Base-by-base conservation (phyloP, 2,888 invertebrate genomes). In the Entomobrya proxima region DNA sequence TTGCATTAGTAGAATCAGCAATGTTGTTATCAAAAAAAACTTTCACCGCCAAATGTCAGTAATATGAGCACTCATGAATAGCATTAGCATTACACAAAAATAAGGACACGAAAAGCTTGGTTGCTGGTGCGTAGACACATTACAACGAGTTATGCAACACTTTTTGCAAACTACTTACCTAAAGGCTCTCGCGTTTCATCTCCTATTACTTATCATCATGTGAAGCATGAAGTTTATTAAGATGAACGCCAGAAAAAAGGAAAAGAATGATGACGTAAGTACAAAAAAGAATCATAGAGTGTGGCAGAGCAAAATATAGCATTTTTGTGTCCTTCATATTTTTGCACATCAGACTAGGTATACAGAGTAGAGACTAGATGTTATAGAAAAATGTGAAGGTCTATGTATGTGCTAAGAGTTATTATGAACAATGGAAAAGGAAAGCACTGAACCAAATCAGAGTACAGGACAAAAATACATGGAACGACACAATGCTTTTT, bases 211-310 rank as follows among this genome's bases (percentile, higher is more conserved):
- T 21, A 24, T 74, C 74, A 50, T 75, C 55, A 32, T 32, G 32
- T 52, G 58, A 58, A 76, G 40, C 76, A 35, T 58, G 40, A 77
- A 58, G 61, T 58, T 77, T 61, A 77, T 61, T 44, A 77, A 77
- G 61, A 61, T 37, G 61, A 40, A 24, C n/a, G n/a, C n/a, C n/a
- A 77, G 27, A 77, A 21, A 52, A 21, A n/a, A 47, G 9, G 27
- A 27, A 27, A 44, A 27, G 40, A 52, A 18, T 52, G 40, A 27
- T 55, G 37, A 35, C 15, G 76, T 37, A 40, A 58, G 76, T 47
- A 30, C 27, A 35, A 32, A 58, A 27, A 69, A 50, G 32, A 35
- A 52, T 21, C 11, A 40, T 44, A 58, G 44, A 11, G 0, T 75
- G 58, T 77, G 27, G 37, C 15, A 37, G 61, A 27, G 7, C 24